Conservation (phyloP, 2,888 invertebrate genomes). For the Papilio demoleus region DNA sequence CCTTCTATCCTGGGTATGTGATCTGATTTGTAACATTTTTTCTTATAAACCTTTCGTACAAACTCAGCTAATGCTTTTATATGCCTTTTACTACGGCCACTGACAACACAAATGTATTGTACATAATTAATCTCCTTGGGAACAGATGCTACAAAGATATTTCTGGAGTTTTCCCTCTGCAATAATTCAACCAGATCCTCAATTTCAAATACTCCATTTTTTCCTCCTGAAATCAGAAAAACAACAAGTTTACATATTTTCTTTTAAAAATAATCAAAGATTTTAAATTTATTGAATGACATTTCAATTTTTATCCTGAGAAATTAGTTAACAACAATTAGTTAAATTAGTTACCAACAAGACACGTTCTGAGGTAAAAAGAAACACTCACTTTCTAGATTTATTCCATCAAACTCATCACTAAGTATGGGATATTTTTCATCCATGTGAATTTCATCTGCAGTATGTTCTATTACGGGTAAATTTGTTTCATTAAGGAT, state of each 20-base stretch:
- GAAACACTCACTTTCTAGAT: constrained; percentile 82
- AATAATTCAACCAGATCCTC: constrained; percentile 92
- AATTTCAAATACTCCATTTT: constrained; percentile 93
- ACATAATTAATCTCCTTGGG: constrained; percentile 91
- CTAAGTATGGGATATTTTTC: constrained; percentile 65
- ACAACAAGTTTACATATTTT: too few relatives aligned
- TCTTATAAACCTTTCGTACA: constrained; percentile 89
- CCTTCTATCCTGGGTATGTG: constrained; percentile 91
- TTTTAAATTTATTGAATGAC: too few relatives aligned
- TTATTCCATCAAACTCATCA: constrained; percentile 86
- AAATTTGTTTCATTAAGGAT: constrained; percentile 88
- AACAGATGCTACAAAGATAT: constrained; percentile 92
- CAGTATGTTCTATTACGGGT: constrained; percentile 87
- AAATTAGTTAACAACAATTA: too few relatives aligned
- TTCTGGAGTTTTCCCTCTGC: constrained; percentile 88
- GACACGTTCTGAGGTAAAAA: background rate
- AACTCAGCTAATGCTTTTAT: constrained; percentile 89
- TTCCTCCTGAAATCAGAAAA: constrained; percentile 85
- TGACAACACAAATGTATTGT: constrained; percentile 92
- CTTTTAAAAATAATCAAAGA: too few relatives aligned
- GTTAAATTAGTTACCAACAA: background rate
- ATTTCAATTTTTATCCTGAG: too few relatives aligned
- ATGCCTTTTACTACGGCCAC: constrained; percentile 89
- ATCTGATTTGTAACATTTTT: constrained; percentile 86
- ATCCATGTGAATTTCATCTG: constrained; percentile 83